Conservation (phyloP, 2,888 invertebrate genomes). For the Hymenopus coronatus region DNA sequence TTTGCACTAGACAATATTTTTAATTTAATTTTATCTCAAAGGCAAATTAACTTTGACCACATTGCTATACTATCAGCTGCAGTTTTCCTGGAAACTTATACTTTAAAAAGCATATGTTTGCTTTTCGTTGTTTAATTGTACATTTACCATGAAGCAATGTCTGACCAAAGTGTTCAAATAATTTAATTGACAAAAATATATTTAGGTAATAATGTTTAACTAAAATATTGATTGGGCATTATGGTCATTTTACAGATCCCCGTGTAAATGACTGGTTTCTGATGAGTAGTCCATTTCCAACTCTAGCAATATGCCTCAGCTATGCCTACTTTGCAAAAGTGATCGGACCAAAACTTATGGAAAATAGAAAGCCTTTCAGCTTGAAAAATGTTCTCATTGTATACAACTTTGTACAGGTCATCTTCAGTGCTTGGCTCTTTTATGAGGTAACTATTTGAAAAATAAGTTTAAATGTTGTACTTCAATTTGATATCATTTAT, state of each 20-base stretch:
- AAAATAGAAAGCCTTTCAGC: constrained; percentile 78
- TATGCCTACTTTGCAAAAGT: constrained; percentile 53
- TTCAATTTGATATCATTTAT: not conserved
- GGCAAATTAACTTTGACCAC: no score
- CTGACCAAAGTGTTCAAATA: no score
- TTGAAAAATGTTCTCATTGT: constrained; percentile 70
- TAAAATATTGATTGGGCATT: not conserved
- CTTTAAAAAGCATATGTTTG: no score
- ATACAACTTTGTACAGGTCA: constrained; percentile 83
- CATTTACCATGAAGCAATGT: no score
- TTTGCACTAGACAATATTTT: no score
- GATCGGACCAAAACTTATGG: constrained; percentile 79
- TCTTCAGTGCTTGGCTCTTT: constrained; percentile 71
- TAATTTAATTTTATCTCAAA: no score
- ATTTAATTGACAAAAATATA: no score
- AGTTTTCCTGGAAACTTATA: no score
- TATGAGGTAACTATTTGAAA: constrained; percentile 56
- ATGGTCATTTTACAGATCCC: constrained; percentile 36
- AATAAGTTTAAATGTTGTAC: not conserved
- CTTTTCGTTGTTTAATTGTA: no score
- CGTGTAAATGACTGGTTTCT: constrained; percentile 50
- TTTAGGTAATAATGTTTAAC: not conserved
- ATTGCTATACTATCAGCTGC: no score
- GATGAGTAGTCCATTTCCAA: constrained; percentile 52
- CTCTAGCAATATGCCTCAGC: constrained; percentile 48